Evolutionary conservation across 2,888 invertebrate genomes (phyloP).

Genomic region (Xylota sylvarum): DNA sequence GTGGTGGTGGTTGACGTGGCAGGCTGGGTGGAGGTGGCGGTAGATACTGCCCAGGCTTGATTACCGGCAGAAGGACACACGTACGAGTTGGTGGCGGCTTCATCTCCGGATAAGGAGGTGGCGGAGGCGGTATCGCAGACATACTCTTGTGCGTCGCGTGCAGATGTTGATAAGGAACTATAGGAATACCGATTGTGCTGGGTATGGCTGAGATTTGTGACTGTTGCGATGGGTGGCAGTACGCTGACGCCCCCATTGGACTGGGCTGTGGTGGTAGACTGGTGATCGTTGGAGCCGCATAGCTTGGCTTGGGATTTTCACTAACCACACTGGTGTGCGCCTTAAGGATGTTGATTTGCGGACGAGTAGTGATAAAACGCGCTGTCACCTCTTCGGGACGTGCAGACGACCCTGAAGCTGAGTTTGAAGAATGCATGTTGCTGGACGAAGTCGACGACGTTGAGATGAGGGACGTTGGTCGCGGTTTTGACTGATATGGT

Average conservation of each 20-base stretch:
- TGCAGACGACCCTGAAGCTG: conserved; percentile 82
- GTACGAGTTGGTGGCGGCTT: conserved; percentile 85
- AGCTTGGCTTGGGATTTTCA: conserved; percentile 87
- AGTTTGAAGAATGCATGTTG: conserved; percentile 84
- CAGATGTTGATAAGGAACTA: conserved; percentile 86
- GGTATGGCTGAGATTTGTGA: conserved; percentile 78
- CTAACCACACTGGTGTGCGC: conserved; percentile 91
- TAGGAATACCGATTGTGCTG: conserved; percentile 84
- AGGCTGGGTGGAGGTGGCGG: conserved; percentile 90
- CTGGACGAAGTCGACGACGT: conserved; percentile 81
- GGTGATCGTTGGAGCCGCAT: conserved; percentile 85
- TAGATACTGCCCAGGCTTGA: conserved; percentile 87
- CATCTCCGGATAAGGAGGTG: conserved; percentile 85
- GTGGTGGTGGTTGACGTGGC: conserved; percentile 87
- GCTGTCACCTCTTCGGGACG: conserved; percentile 90
- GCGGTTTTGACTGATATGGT: conserved; percentile 86
- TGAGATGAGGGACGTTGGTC: conserved; percentile 85
- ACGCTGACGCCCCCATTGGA: conserved; percentile 76
- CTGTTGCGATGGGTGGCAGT: conserved; percentile 81
- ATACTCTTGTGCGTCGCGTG: conserved; percentile 88
- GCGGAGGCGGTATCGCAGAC: conserved; percentile 84
- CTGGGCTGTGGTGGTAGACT: conserved; percentile 80
- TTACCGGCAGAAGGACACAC: conserved; percentile 87
- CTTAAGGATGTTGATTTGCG: conserved; percentile 91
- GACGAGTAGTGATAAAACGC: conserved; percentile 91